Percentiles rank a stretch among this genome's conserved stretches.
phyloP scores from a whole-genome alignment of 2,888 invertebrate genomes.

The Diploptera punctata region DNA sequence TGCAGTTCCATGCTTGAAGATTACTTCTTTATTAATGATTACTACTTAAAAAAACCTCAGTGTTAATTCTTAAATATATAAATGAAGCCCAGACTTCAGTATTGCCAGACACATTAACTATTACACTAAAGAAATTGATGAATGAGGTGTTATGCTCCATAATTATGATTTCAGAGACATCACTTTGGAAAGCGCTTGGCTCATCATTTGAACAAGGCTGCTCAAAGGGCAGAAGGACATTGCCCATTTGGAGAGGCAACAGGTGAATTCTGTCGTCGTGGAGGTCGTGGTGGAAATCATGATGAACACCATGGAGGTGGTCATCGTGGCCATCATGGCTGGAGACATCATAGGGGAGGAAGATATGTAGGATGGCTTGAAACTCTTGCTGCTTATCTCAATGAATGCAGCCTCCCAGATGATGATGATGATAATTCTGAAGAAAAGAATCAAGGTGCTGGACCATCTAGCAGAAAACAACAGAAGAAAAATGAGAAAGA shows the following conservation, averaged over 20 bases:
- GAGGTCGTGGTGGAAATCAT: background rate
- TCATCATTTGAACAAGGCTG: conserved; percentile 49
- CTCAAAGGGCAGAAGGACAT: conserved; percentile 51
- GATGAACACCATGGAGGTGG: conserved; percentile 23
- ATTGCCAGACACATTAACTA: too few relatives aligned
- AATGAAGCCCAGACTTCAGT: too few relatives aligned
- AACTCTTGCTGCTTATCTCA: background rate
- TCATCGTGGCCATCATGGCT: background rate
- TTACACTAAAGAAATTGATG: too few relatives aligned
- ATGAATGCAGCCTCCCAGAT: background rate
- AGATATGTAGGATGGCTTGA: background rate
- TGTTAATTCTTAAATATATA: too few relatives aligned
- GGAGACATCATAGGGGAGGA: too few relatives aligned
- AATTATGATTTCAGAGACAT: conserved; percentile 40
- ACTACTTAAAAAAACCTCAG: too few relatives aligned
- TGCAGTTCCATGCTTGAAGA: too few relatives aligned
- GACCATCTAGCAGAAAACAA: conserved; percentile 53
- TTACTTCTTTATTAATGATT: too few relatives aligned
- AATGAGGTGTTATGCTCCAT: too few relatives aligned
- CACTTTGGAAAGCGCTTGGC: conserved; percentile 48
- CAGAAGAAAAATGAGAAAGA: conserved; percentile 55
- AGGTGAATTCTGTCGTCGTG: background rate
- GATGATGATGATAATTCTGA: too few relatives aligned
- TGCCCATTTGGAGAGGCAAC: too few relatives aligned
- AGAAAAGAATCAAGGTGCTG: conserved; percentile 31